phyloP scores from a whole-genome alignment of 2,888 invertebrate species.

The Spisula solida region DNA sequence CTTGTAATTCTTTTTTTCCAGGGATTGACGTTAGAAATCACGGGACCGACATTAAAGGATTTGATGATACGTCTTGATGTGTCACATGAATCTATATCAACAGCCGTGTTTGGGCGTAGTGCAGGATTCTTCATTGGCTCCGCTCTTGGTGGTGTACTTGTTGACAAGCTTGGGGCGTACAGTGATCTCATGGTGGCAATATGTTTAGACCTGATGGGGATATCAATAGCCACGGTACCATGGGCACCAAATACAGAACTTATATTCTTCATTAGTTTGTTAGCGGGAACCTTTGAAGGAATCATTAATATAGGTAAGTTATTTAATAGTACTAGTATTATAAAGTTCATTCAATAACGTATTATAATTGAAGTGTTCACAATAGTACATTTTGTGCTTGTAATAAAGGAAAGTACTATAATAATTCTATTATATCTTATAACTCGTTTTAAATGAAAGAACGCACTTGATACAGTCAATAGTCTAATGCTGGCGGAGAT shows the following conservation, averaged over 20 bases:
- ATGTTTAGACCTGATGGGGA: conserved; percentile 63
- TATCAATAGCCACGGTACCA: conserved; percentile 59
- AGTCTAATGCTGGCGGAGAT: too few species aligned
- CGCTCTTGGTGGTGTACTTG: conserved; percentile 66
- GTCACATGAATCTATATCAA: conserved; percentile 76
- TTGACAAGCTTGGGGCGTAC: conserved; percentile 70
- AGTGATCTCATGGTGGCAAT: conserved; percentile 74
- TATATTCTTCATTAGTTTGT: conserved; percentile 67
- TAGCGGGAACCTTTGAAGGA: conserved; percentile 76
- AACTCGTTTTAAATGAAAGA: too few species aligned
- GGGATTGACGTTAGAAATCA: conserved; percentile 76
- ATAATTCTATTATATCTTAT: too few species aligned
- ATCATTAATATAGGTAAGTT: conserved; percentile 75
- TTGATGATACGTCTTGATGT: conserved; percentile 68
- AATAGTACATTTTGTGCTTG: too few species aligned
- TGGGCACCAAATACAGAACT: conserved; percentile 59
- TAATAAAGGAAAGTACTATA: too few species aligned
- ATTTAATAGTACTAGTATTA: neutral
- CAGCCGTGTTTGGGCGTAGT: conserved; percentile 74
- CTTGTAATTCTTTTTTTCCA: conserved; percentile 24
- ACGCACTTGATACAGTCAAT: too few species aligned
- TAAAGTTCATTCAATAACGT: too few species aligned
- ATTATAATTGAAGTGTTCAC: too few species aligned
- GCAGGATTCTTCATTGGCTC: conserved; percentile 73
- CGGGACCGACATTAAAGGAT: conserved; percentile 79